Percentiles rank a stretch among this genome's conserved stretches.
Evolutionary conservation across 2,113 vertebrate species (phyloP).

Genomic region (Pao palembangensis): DNA sequence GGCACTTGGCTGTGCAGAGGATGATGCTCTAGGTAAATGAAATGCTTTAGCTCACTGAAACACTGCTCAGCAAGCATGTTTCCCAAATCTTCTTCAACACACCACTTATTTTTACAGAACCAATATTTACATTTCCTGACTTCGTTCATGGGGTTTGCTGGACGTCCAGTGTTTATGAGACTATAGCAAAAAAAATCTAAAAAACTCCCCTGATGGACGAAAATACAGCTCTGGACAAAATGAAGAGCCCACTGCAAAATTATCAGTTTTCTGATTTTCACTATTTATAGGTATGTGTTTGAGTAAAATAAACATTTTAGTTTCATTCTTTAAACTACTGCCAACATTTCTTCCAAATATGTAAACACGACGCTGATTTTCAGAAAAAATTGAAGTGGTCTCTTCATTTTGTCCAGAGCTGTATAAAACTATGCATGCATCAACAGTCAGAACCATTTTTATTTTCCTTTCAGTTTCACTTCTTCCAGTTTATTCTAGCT

Average conservation of each 20-base stretch:
- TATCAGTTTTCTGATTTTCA: too few species aligned
- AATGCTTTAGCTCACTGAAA: slow-evolving; percentile 48
- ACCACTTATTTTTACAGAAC: slow-evolving; percentile 10
- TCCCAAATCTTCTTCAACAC: slow-evolving; percentile 40
- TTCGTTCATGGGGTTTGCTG: background rate
- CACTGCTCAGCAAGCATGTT: slow-evolving; percentile 73
- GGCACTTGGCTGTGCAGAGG: slow-evolving; percentile 68
- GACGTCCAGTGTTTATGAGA: background rate
- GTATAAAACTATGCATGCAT: slow-evolving; percentile 62
- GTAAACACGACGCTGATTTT: too few species aligned
- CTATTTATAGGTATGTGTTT: too few species aligned
- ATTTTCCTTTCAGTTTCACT: slow-evolving; percentile 14
- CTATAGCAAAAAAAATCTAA: background rate
- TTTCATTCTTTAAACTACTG: too few species aligned
- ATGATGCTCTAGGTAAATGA: slow-evolving; percentile 78
- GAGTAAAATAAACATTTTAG: too few species aligned
- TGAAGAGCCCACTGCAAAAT: too few species aligned
- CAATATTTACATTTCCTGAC: slow-evolving; percentile 66
- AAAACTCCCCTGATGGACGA: slow-evolving; percentile 40
- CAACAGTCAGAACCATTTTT: slow-evolving; percentile 4
- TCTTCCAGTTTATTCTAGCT: background rate
- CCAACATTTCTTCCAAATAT: too few species aligned
- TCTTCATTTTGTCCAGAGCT: too few species aligned
- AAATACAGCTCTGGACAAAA: too few species aligned
- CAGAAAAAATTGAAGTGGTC: too few species aligned